A percentile compares a stretch with the other conserved stretches of the same genome.
Evolutionary conservation across 2,888 invertebrate species (phyloP).

Genomic region (Drosophila diplacantha): DNA sequence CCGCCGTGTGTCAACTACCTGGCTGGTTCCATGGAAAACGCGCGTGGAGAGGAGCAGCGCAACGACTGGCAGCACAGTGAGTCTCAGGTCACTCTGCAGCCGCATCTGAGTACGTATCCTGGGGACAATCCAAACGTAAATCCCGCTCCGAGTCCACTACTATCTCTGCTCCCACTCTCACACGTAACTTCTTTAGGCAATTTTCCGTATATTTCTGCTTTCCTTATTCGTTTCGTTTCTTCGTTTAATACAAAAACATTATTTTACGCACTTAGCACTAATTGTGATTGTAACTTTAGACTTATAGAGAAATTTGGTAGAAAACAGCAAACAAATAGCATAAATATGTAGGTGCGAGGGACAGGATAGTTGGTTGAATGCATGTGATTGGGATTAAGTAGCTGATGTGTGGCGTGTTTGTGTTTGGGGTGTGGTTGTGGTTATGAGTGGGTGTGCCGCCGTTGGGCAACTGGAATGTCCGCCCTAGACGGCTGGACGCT

Average conservation of each 20-base stretch:
- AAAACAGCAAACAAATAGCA: slow-evolving; percentile 53
- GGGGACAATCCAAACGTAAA: slow-evolving; percentile 35
- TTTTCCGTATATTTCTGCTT: slow-evolving; percentile 31
- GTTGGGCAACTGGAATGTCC: slow-evolving; percentile 61
- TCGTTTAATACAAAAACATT: slow-evolving; percentile 54
- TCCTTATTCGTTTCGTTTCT: slow-evolving; percentile 27
- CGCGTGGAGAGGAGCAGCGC: slow-evolving; percentile 84
- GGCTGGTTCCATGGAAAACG: slow-evolving; percentile 83
- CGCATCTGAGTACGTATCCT: slow-evolving; percentile 78
- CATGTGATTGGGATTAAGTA: slow-evolving; percentile 46
- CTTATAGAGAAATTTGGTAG: slow-evolving; percentile 58
- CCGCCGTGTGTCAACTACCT: slow-evolving; percentile 89
- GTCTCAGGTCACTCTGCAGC: slow-evolving; percentile 79
- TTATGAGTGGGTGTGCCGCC: slow-evolving; percentile 23
- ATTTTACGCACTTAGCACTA: slow-evolving; percentile 68
- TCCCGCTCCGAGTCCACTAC: slow-evolving; percentile 21
- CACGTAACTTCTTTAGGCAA: slow-evolving; percentile 33
- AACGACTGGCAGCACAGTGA: slow-evolving; percentile 90
- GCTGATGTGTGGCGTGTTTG: slow-evolving; percentile 37
- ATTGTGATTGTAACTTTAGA: slow-evolving; percentile 69
- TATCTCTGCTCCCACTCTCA: not conserved
- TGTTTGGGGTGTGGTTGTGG: slow-evolving; percentile 20
- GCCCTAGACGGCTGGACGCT: slow-evolving; percentile 79
- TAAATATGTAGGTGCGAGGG: slow-evolving; percentile 40
- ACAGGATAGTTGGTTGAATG: slow-evolving; percentile 30